Evolutionary conservation across 2,888 invertebrate species (phyloP), one percentile per base, ranked within the genome.

Genomic region (Margaritifera margaritifera): DNA sequence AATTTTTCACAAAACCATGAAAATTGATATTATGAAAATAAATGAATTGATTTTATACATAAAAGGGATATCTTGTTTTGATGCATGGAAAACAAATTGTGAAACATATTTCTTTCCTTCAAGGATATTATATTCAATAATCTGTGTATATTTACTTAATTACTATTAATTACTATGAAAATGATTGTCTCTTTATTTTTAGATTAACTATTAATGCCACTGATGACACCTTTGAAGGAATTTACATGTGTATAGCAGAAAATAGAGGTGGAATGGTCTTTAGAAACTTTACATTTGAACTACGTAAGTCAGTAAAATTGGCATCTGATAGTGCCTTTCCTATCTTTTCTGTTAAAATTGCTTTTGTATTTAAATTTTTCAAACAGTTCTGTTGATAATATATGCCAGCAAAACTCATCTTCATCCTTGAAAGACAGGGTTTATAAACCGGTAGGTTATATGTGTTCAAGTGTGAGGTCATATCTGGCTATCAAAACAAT

Each of bases 201-300:
- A 86, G 86, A 42, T 70, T 87, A 59, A 78, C 74, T 6, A 81
- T 86, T 24, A 80, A 83, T 71, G 80, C 80, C 8, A 77, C 77
- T 11, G 65, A 67, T 24, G 60, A 70, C 8, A 67, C 68, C 18
- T 79, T 82, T 63, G 69, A 72, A 56, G 86, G 86, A 4, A 69
- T 73, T 22, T 87, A 87, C 68, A 80, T 77, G 22, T 87, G 86
- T 77, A 75, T 72, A 58, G 85, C 80, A 24, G 70, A 58, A 1
- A 86, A 84, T 62, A 71, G 80, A 50, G 84, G 80, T 4, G 85
- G 84, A 1, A 57, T 65, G 8, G 71, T 80, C 18, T 77, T 78
- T 56, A 68, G 69, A 15, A 86, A 84, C 72, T 84, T 83, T 73
- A 80, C 83, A 1, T 78, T 82, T 25, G 62, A 69, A 66, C 82